These are phyloP conservation scores for Syndactyla subalaris DNA, from an alignment of 2,797 vertebrate species.

Conservation along the genomic window DNA sequence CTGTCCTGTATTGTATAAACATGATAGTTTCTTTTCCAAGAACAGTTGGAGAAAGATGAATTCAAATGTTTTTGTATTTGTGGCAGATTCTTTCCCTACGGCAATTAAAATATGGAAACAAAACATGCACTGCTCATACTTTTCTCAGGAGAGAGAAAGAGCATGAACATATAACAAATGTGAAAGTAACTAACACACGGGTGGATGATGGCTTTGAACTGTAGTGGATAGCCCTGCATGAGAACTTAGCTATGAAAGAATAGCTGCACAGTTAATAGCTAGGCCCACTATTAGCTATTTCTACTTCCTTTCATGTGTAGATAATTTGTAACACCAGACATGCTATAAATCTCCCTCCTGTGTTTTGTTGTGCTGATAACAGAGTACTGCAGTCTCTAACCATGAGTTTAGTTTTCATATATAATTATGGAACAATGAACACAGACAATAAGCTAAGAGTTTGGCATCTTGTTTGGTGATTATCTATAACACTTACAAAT, in stretches of 20 bases:
- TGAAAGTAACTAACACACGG: neutral
- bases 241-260: neutral
- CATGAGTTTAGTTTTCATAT: constrained; percentile 37
- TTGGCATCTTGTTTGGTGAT: constrained; percentile 53
- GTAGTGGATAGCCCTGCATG: neutral
- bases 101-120: constrained; percentile 31
- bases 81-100: constrained; percentile 45
- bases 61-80: constrained; percentile 26
- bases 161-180: neutral
- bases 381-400: constrained; percentile 2
- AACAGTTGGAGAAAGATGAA: constrained; percentile 57
- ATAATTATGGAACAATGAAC: constrained; percentile 45
- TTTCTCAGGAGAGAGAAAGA: neutral
- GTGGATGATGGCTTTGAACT: neutral
- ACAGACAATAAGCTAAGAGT: constrained; percentile 9
- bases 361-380: constrained; percentile 33
- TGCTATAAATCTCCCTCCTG: constrained; percentile 1
- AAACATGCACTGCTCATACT: neutral
- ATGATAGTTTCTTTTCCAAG: constrained; percentile 32
- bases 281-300: neutral
- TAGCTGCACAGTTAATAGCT: neutral
- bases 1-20: constrained; percentile 21
- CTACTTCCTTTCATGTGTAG: neutral
- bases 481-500: neutral
- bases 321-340: constrained; percentile 10